Conservation (phyloP, 2,888 invertebrate genomes). For the Cryptocephalus moraei region DNA sequence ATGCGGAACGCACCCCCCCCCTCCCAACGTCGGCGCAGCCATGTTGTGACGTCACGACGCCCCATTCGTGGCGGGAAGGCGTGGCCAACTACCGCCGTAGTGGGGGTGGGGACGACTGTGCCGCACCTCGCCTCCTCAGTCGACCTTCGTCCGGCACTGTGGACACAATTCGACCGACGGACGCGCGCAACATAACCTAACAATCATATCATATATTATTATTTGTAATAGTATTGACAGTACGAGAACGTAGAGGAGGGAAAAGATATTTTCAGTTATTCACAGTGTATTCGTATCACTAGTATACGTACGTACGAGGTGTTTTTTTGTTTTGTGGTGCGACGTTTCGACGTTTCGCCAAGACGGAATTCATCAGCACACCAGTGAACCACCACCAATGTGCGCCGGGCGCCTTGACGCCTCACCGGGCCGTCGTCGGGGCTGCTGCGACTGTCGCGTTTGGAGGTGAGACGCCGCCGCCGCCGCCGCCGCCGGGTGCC, state of each 20-base stretch:
- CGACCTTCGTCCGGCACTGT: not conserved
- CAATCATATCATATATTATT: not conserved
- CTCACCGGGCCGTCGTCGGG: slow-evolving; percentile 19
- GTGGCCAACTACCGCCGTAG: slow-evolving; percentile 6
- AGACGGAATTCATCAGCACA: slow-evolving; percentile 32
- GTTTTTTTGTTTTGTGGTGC: not conserved
- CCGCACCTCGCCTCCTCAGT: not conserved
- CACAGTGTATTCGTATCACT: not conserved
- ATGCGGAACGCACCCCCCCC: slow-evolving; percentile 12
- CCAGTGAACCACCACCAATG: slow-evolving; percentile 32
- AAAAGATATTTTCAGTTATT: too few species aligned
- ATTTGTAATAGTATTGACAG: not conserved
- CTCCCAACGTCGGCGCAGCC: slow-evolving; percentile 20
- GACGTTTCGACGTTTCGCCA: slow-evolving; percentile 15
- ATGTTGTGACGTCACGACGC: slow-evolving; percentile 33
- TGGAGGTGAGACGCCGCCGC: slow-evolving; percentile 28
- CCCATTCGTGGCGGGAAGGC: slow-evolving; percentile 22
- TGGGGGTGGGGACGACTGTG: slow-evolving; percentile 11
- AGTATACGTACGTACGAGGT: not conserved
- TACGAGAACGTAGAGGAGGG: too few species aligned
- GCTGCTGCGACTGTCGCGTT: slow-evolving; percentile 26
- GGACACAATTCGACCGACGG: not conserved
- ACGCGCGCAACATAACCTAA: not conserved
- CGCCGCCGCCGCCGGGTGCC: slow-evolving; percentile 22
- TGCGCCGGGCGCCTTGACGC: slow-evolving; percentile 27